phyloP scores from a whole-genome alignment of 2,888 invertebrate species.

The Ashinkailepas kermadecensis region DNA sequence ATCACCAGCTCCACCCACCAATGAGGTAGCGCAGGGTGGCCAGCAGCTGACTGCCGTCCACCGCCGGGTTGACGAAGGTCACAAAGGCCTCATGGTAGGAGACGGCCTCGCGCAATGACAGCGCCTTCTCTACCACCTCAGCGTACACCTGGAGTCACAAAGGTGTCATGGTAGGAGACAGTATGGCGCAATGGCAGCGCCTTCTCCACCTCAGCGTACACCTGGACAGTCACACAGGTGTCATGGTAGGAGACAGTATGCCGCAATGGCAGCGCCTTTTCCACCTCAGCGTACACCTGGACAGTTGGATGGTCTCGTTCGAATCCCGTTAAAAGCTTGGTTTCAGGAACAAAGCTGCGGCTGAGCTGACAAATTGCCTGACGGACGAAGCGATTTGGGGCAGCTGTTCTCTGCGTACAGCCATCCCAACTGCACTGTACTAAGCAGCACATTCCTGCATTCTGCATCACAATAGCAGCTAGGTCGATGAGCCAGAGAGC shows the following conservation, averaged over 20 bases:
- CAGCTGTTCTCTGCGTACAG: too few species aligned
- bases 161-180: neutral
- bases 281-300: constrained; percentile 37
- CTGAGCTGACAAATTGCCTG: too few species aligned
- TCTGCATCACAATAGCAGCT: too few species aligned
- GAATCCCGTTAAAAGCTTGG: too few species aligned
- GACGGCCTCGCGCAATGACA: neutral
- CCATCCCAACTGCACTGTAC: too few species aligned
- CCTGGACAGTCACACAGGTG: constrained; percentile 31
- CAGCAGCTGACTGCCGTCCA: neutral
- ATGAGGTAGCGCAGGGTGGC: neutral
- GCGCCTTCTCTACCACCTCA: constrained; percentile 40
- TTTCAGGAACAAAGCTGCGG: too few species aligned
- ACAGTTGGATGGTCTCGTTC: too few species aligned
- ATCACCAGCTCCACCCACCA: neutral
- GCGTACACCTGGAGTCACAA: constrained; percentile 39
- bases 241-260: neutral
- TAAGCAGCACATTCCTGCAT: too few species aligned
- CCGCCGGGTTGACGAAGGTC: neutral
- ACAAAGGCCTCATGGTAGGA: neutral
- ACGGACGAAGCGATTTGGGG: too few species aligned
- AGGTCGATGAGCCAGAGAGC: too few species aligned
- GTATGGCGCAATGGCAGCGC: constrained; percentile 28
- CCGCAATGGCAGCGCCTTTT: constrained; percentile 29
- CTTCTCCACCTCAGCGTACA: constrained; percentile 42